Base-by-base conservation (phyloP, 2,797 vertebrate genomes). In the Meda fulgida region DNA sequence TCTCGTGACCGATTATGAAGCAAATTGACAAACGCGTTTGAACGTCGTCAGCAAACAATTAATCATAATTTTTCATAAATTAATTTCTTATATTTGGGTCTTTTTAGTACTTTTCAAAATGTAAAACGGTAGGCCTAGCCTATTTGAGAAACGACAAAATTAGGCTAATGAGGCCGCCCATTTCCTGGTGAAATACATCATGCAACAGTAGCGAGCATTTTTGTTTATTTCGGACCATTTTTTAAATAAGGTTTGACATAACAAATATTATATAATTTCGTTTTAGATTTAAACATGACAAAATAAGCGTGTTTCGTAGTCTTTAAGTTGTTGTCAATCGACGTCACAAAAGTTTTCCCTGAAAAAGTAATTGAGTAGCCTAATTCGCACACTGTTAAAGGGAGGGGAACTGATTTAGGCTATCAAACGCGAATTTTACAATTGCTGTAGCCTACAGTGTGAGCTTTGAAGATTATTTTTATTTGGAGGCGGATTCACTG, bases 401-500 rank as follows among this genome's bases (percentile, higher is more conserved):
- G 48, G 6, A 34, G 5, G 40, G 16, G 19, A 21, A 0, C 4
- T 16, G 4, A 48, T 23, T n/a, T 18, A n/a, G n/a, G n/a, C n/a
- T n/a, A 18, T 63, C 18, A 38, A 63, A 40, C 8, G 4, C 3
- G 55, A 23, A 43, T 63, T 58, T n/a, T 53, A 34, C 34, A 34
- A 26, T 4, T 21, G 0, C 19, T n/a, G 18, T 34, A 26, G 3
- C 13, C 46, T 48, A 48, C 9, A 60, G 23, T 19, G 9, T 40
- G 55, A 18, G 29, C 13, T 65, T 75, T 23, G 13, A 83, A 34
- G 40, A 14, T 73, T 81, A 8, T 73, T 73, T 75, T 34, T 36
- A 76, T 36, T 10, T 2, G 70, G 43, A 75, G 36, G 88, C 40
- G 88, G 85, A 88, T 91, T 89, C 95, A 95, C 94, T 95, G 95